Evolutionary conservation across 2,888 invertebrate species (phyloP), one percentile per base, ranked within the genome.

Genomic region (Tachina fera): DNA sequence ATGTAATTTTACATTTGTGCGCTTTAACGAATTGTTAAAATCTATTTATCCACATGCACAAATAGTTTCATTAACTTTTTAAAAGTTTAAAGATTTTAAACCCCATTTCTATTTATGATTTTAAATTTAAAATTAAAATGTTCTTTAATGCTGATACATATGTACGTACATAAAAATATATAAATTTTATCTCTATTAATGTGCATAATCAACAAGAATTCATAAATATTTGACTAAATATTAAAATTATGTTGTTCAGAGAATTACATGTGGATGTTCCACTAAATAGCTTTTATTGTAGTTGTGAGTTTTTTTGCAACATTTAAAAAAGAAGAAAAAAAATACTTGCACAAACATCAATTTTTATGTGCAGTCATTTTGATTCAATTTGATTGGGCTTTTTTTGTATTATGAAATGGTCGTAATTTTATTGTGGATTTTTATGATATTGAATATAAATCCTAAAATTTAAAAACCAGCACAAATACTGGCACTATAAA

Each of bases 361-460:
- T 67, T 83, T 83, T 83, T 77, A 83, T 83, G 67, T 83, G 72
- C 77, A 83, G 71, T 83, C 77, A 78, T 77, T 83, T 78, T 83
- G 72, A 83, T 83, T 72, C 72, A 72, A 83, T 78, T 83, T 75
- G 61, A 81, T 45, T 75, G 67, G 49, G 19, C 49, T 74, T 79
- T 74, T 77, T 82, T 72, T 56, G 22, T 60, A 14, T 47, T 83
- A 80, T 83, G 72, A 72, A 83, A 82, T 67, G 71, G 53, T 75
- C 60, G 68, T 68, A 65, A 72, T 72, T 83, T 80, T 70, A 60
- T 79, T 79, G 63, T 63, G 77, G 77, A 74, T 86, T 86, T 83
- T 83, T 79, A 76, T 80, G 75, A 80, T 83, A 83, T 83, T 72
- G 83, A 80, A 80, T 83, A 80, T 80, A 86, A 86, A 86, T 86